These are phyloP conservation scores for Leucophora obtusa DNA, from an alignment of 2,888 invertebrate species.

Conservation along the genomic window DNA sequence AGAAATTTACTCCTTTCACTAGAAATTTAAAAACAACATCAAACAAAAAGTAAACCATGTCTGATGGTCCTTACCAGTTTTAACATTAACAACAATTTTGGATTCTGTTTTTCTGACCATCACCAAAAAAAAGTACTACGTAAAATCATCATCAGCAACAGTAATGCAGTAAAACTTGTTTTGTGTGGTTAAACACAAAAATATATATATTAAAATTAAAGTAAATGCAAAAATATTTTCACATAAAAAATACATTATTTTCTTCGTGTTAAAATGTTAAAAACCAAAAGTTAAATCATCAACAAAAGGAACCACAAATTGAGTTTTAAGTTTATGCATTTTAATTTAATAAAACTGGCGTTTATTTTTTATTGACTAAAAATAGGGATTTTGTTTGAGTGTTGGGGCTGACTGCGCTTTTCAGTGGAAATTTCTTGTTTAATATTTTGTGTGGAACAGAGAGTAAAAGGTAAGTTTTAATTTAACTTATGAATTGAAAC, in stretches of 20 bases:
- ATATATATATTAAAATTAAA: slow-evolving; percentile 21
- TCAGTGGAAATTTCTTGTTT: slow-evolving; percentile 32
- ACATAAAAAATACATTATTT: slow-evolving; percentile 15
- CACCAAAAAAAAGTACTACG: not conserved
- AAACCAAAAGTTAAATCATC: slow-evolving; percentile 24
- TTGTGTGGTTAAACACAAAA: slow-evolving; percentile 2
- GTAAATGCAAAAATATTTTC: slow-evolving; percentile 30
- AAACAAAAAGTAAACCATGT: slow-evolving; percentile 38
- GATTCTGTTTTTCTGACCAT: slow-evolving; percentile 7
- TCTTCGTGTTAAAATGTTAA: slow-evolving; percentile 3
- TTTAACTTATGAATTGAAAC: slow-evolving; percentile 8
- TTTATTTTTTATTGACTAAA: not conserved
- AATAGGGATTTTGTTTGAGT: not conserved
- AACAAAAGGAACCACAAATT: slow-evolving; percentile 4
- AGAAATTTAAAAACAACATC: slow-evolving; percentile 16
- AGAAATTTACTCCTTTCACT: slow-evolving; percentile 59
- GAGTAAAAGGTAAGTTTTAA: slow-evolving; percentile 29
- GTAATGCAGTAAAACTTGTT: slow-evolving; percentile 14
- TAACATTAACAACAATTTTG: not conserved
- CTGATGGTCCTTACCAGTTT: slow-evolving; percentile 55
- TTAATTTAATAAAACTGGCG: not conserved
- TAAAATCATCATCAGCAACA: slow-evolving; percentile 21
- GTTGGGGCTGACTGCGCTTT: slow-evolving; percentile 5
- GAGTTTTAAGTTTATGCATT: slow-evolving; percentile 32
- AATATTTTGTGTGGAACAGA: not conserved